Evolutionary conservation across 2,113 vertebrate genomes (phyloP), one percentile per base, ranked within the genome.

Genomic region (Rhegmatorhina hoffmannsi): DNA sequence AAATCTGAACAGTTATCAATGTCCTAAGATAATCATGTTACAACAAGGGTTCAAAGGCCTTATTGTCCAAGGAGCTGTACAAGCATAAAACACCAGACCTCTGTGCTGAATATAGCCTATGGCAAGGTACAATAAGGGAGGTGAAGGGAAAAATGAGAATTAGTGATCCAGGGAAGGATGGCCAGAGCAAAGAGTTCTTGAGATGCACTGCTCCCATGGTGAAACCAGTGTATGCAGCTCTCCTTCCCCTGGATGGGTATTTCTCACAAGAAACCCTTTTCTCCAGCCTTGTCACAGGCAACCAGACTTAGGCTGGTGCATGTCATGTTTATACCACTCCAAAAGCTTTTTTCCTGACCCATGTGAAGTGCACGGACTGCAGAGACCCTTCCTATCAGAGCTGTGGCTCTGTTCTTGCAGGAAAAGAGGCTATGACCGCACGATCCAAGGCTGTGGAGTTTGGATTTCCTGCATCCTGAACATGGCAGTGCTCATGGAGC

Each of bases 301-400:
- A n/a, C 17, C 3, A 13, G 52, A 56, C 34, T 63, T 63, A 33
- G 0, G 1, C 44, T 59, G 62, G 16, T 8, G 29, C 34, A 18
- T 4, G 2, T 2, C 1, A 1, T 20, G 16, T 55, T 66, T 77
- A 0, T 17, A 16, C 36, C 33, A 15, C 8, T 49, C 36, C 7
- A 3, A 67, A 80, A 36, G 59, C 25, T 89, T 85, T 79, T 76
- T 29, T 73, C 47, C 38, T 34, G 46, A 40, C 3, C 12, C 24
- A 40, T 1, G 0, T 10, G 31, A 66, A 66, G 28, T 14, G 13
- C 23, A 13, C 0, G 9, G 13, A 28, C 29, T 46, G 64, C 44
- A 77, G 63, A 74, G 34, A 78, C 13, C 5, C 26, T 33, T 36
- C 28, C 9, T 4, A 3, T 11, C n/a, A 43, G 56, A 86, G 50